A percentile compares a stretch with the other conserved stretches of the same genome.
phyloP scores from a whole-genome alignment of 92 coral and sea anemone genomes.

The Scolanthus callimorphus region DNA sequence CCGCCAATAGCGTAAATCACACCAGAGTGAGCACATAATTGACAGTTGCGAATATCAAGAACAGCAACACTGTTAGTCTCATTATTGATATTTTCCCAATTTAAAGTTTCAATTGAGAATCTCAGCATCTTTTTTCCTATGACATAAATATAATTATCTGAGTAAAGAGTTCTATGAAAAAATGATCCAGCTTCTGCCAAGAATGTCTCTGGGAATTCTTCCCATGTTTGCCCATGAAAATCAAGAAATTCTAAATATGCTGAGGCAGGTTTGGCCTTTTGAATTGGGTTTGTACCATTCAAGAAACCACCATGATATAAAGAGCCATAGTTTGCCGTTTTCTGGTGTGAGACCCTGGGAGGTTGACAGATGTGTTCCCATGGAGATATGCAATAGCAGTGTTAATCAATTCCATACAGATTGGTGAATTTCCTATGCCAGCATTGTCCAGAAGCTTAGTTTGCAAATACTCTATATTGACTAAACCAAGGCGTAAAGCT shows the following conservation, averaged over 20 bases:
- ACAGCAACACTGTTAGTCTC: conserved; percentile 4
- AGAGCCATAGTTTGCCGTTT: conserved; percentile 40
- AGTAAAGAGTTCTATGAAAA: conserved; percentile 11
- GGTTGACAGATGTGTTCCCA: too few relatives aligned
- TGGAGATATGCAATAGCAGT: too few relatives aligned
- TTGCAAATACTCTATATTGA: too few relatives aligned
- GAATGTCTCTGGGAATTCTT: conserved; percentile 14
- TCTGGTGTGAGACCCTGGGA: conserved; percentile 9
- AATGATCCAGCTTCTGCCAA: conserved; percentile 23
- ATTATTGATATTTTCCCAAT: conserved; percentile 18
- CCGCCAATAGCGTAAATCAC: conserved; percentile 51
- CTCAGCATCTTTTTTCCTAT: conserved; percentile 15
- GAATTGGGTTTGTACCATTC: conserved; percentile 1
- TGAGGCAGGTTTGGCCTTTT: not conserved
- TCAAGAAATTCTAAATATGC: conserved; percentile 12
- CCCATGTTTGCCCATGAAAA: conserved; percentile 6
- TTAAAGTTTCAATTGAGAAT: conserved; percentile 20
- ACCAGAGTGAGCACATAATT: conserved; percentile 13
- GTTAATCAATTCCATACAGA: too few relatives aligned
- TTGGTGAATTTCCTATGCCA: too few relatives aligned
- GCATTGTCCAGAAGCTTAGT: too few relatives aligned
- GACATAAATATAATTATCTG: conserved; percentile 16
- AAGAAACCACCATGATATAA: conserved; percentile 43
- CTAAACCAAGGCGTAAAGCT: conserved; percentile 48
- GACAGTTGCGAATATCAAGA: conserved; percentile 7